phyloP scores from a whole-genome alignment of 2,113 vertebrate species.

The Varanus komodoensis region DNA sequence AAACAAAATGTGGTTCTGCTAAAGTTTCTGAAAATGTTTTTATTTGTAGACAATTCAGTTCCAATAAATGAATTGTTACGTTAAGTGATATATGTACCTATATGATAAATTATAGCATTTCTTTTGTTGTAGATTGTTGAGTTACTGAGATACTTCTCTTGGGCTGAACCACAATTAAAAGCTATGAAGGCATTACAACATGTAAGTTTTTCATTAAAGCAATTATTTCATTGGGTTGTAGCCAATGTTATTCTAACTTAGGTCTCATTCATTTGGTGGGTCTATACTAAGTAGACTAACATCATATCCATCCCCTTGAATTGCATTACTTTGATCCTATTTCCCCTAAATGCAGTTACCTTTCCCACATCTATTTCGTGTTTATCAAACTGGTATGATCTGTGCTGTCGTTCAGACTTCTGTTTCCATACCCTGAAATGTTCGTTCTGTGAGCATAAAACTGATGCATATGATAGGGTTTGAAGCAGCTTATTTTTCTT shows the following conservation, averaged over 20 bases:
- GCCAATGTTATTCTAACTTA: too few relatives aligned
- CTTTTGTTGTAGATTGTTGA: constrained; percentile 87
- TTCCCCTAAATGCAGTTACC: not conserved
- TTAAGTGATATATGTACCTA: not conserved
- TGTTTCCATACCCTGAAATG: not conserved
- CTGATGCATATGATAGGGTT: constrained; percentile 2
- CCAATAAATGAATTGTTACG: not conserved
- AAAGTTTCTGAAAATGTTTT: not conserved
- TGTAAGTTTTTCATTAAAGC: constrained; percentile 80
- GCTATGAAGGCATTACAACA: constrained; percentile 97
- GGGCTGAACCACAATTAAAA: constrained; percentile 97
- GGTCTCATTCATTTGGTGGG: too few relatives aligned
- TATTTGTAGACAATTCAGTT: not conserved
- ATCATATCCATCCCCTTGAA: too few relatives aligned
- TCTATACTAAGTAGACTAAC: too few relatives aligned
- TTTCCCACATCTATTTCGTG: not conserved
- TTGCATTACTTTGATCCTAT: not conserved
- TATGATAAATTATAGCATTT: constrained; percentile 36
- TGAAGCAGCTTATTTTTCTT: constrained; percentile 31
- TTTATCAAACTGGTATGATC: not conserved
- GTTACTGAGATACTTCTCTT: constrained; percentile 96
- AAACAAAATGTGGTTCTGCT: not conserved
- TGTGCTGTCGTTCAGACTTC: not conserved
- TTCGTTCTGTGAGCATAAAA: not conserved
- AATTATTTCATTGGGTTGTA: constrained; percentile 7